Percentiles rank a stretch among this genome's conserved stretches.
Evolutionary conservation across 2,113 vertebrate species (phyloP).

Genomic region (Egretta garzetta): DNA sequence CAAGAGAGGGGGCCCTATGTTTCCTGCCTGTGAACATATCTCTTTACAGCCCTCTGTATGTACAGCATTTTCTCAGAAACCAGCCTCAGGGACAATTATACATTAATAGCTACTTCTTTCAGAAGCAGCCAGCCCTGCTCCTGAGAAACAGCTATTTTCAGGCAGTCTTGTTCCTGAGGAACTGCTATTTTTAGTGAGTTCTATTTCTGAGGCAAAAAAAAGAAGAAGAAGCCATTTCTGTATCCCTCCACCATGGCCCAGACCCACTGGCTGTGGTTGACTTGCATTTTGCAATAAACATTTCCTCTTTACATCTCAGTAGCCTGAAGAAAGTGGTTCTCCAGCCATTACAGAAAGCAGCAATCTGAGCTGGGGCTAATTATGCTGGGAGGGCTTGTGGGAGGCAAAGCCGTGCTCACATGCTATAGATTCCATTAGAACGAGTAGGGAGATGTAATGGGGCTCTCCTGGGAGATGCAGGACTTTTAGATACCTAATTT

Average conservation of each 20-base stretch:
- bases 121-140: slow-evolving; percentile 66
- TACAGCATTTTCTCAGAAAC: slow-evolving; percentile 56
- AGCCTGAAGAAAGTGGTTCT: slow-evolving; percentile 43
- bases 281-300: slow-evolving; percentile 20
- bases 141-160: slow-evolving; percentile 74
- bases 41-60: slow-evolving; percentile 41
- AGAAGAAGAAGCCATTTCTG: slow-evolving; percentile 38
- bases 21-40: slow-evolving; percentile 4
- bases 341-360: slow-evolving; percentile 27
- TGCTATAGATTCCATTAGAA: slow-evolving; percentile 61
- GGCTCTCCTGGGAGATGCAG: slow-evolving; percentile 59
- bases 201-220: slow-evolving; percentile 62
- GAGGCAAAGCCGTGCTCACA: background rate
- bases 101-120: slow-evolving; percentile 74
- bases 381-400: slow-evolving; percentile 25
- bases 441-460: slow-evolving; percentile 32
- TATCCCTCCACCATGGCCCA: slow-evolving; percentile 56
- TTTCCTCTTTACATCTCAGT: slow-evolving; percentile 39
- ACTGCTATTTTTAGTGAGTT: slow-evolving; percentile 74
- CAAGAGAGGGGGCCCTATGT: background rate
- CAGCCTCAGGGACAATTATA: slow-evolving; percentile 72
- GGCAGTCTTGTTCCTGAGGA: slow-evolving; percentile 67
- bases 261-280: slow-evolving; percentile 53
- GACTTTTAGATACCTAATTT: slow-evolving; percentile 66
- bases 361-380: slow-evolving; percentile 43